Evolutionary conservation across 2,113 vertebrate genomes (phyloP).

Genomic region (Lipophrys pholis): DNA sequence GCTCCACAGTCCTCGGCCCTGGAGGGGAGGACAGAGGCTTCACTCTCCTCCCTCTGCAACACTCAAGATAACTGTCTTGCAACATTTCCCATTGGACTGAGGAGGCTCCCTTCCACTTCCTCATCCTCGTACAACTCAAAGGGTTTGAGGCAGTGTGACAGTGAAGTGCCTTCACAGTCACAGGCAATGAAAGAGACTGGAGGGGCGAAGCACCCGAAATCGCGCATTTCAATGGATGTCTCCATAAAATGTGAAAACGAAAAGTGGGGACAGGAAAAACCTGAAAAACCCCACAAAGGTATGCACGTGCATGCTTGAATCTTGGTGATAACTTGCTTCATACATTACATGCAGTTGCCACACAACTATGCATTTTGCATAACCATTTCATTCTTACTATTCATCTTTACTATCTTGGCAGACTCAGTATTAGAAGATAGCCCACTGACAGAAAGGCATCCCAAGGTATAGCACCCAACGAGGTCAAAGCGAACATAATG

Average conservation of each 20-base stretch:
- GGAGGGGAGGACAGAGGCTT: slow-evolving; percentile 60
- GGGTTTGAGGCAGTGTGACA: slow-evolving; percentile 39
- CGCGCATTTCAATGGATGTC: slow-evolving; percentile 54
- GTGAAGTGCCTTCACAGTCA: slow-evolving; percentile 45
- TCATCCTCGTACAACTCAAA: slow-evolving; percentile 53
- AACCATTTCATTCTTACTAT: slow-evolving; percentile 45
- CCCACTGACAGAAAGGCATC: slow-evolving; percentile 83
- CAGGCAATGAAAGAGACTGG: slow-evolving; percentile 35
- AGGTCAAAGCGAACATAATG: slow-evolving; percentile 35
- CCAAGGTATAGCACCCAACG: slow-evolving; percentile 84
- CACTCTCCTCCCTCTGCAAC: slow-evolving; percentile 58
- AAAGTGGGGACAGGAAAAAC: slow-evolving; percentile 65
- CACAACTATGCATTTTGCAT: slow-evolving; percentile 24
- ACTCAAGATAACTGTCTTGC: slow-evolving; percentile 54
- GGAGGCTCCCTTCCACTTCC: slow-evolving; percentile 41
- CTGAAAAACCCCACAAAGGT: slow-evolving; percentile 65
- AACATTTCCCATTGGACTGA: slow-evolving; percentile 48
- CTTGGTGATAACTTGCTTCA: slow-evolving; percentile 14
- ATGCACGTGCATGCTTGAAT: slow-evolving; percentile 15
- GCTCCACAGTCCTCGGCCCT: slow-evolving; percentile 42
- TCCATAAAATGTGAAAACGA: slow-evolving; percentile 67
- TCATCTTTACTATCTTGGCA: slow-evolving; percentile 81
- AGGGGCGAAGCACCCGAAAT: slow-evolving; percentile 72
- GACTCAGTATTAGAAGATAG: slow-evolving; percentile 87
- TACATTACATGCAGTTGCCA: slow-evolving; percentile 27